Percentiles rank a stretch among this genome's conserved stretches.
phyloP scores from a whole-genome alignment of 2,113 vertebrate species.

The Pituophis catenifer region DNA sequence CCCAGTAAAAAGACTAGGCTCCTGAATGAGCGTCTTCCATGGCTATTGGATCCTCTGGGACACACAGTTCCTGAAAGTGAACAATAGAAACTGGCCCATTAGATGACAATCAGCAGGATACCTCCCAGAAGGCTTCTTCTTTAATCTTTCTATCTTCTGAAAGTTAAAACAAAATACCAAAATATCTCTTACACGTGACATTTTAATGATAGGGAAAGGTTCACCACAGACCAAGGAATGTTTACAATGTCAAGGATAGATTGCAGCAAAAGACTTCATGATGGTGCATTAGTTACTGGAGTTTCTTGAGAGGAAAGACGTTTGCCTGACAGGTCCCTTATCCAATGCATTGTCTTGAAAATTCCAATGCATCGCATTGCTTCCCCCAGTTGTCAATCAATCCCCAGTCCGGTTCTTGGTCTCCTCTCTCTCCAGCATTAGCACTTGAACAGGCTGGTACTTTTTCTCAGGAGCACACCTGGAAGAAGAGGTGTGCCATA shows the following conservation, averaged over 20 bases:
- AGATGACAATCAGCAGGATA: background rate
- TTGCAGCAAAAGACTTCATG: background rate
- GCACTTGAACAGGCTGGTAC: too few relatives aligned
- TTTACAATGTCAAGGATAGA: background rate
- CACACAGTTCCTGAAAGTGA: background rate
- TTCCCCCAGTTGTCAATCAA: background rate
- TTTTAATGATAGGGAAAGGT: constrained; percentile 1
- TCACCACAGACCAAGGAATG: background rate
- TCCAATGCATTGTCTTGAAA: background rate
- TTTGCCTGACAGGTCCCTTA: background rate
- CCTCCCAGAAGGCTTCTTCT: background rate
- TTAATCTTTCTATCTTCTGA: background rate
- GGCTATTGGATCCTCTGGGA: background rate
- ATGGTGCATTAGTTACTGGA: background rate
- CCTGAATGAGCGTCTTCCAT: background rate
- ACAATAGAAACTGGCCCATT: background rate
- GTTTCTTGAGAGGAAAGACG: background rate
- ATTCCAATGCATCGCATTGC: background rate
- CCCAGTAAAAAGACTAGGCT: background rate
- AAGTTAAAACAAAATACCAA: background rate
- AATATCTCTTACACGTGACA: background rate
- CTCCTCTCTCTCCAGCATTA: background rate
- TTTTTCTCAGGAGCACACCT: background rate
- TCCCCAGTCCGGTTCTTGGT: background rate
- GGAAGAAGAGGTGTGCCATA: background rate